Base-by-base conservation (phyloP, 2,797 vertebrate genomes). In the Pangasius larnaudii region DNA sequence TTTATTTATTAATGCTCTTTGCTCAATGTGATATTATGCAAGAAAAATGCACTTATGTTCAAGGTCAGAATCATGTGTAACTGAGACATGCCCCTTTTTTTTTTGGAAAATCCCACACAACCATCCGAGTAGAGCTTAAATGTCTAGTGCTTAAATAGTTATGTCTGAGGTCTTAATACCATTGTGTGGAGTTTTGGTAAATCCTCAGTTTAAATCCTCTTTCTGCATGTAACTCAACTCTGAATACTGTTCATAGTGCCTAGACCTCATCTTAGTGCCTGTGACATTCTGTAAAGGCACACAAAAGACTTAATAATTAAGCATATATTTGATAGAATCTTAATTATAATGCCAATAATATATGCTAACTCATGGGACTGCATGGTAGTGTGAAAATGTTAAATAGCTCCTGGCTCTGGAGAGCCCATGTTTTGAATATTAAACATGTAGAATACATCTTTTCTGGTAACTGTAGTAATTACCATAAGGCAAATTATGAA, bases 271-370 rank as follows among this genome's bases (percentile, higher is more conserved):
- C 30, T 75, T 56, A 86, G 33, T 75, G 65, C 67, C 82, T 79
- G 33, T 84, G 46, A 89, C 49, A 81, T 74, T 84, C 65, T 84
- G 33, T 36, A 71, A 22, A 87, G 79, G 46, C 59, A 63, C 86
- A 30, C 71, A 75, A 86, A 83, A 59, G 63, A 79, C 59, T 82
- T 83, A 88, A 72, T 89, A 69, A 88, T 30, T 39, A 69, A 59
- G 39, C 51, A 86, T 19, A 63, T 85, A 63, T 77, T 75, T 33
- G 85, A 90, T 89, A 85, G 71, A 63, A 90, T 91, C 85, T 85
- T 88, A 85, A 89, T 88, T 89, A 79, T 82, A 87, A 69, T 71
- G 72, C 1, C 59, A 85, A 42, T 83, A 85, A 75, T 51, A 83
- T 86, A 42, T 36, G 11, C 67, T 87, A 75, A 80, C 80, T 58